Percentiles rank a stretch among this genome's conserved stretches.
Conservation (phyloP, 2,113 vertebrate species). For the Eudyptes chrysolophus region DNA sequence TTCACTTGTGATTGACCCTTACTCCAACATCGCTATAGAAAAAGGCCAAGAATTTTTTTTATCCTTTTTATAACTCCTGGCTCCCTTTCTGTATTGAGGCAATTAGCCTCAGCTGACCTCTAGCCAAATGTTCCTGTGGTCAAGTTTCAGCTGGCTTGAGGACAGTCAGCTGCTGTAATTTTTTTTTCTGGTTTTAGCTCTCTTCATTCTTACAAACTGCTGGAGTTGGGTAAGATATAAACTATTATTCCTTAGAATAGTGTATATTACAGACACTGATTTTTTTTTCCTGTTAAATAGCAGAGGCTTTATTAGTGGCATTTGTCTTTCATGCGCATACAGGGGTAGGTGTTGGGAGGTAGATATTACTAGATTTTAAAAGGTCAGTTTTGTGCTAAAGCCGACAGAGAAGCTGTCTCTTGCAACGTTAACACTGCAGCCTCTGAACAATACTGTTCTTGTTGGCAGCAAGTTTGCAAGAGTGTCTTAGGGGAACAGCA, state of each 20-base stretch:
- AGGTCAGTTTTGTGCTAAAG: background rate
- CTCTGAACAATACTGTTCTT: background rate
- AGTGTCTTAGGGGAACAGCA: background rate
- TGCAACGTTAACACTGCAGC: background rate
- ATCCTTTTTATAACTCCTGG: constrained; percentile 63
- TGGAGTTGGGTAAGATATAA: background rate
- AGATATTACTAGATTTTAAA: background rate
- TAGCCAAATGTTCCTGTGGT: constrained; percentile 29
- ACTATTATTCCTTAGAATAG: background rate
- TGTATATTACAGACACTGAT: background rate
- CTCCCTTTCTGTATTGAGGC: constrained; percentile 16
- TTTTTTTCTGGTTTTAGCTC: constrained; percentile 11
- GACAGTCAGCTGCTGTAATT: constrained; percentile 19
- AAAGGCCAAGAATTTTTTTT: constrained; percentile 35
- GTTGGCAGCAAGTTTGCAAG: background rate
- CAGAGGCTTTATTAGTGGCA: background rate
- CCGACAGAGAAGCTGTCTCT: background rate
- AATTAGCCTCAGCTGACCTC: constrained; percentile 35
- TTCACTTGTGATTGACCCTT: constrained; percentile 44
- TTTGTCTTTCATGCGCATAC: background rate
- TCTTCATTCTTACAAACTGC: background rate
- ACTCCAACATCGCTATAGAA: background rate
- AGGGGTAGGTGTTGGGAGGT: background rate
- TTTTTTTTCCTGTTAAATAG: background rate
- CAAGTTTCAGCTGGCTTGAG: background rate